Conservation (phyloP, 2,113 vertebrate species). For the Asarcornis scutulata region DNA sequence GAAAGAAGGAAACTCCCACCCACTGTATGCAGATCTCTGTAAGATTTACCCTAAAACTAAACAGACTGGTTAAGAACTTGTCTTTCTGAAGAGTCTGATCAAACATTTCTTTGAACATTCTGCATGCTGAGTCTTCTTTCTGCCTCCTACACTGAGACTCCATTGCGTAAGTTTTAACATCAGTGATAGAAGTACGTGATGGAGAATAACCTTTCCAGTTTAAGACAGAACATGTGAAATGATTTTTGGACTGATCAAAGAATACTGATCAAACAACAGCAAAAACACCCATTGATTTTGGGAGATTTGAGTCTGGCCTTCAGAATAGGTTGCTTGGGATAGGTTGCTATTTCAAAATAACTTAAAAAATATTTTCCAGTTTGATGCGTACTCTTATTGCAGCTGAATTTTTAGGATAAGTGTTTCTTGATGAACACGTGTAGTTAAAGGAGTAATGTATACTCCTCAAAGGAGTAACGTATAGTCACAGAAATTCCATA, state of each 20-base stretch:
- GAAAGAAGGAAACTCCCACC: conserved; percentile 55
- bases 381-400: neutral
- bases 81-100: neutral
- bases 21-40: conserved; percentile 24
- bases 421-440: neutral
- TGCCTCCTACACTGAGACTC: conserved; percentile 26
- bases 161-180: neutral
- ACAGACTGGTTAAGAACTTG: neutral
- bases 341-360: neutral
- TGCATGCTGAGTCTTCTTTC: conserved; percentile 29
- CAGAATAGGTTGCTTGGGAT: neutral
- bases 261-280: neutral
- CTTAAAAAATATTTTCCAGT: neutral
- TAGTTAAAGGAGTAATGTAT: neutral
- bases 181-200: neutral
- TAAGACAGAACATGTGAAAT: neutral
- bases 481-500: conserved; percentile 1
- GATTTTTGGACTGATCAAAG: neutral
- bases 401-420: neutral
- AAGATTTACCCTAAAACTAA: conserved; percentile 42
- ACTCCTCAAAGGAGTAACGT: neutral
- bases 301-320: neutral
- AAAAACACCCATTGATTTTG: neutral
- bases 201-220: conserved; percentile 13
- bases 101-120: conserved; percentile 21